A percentile compares a stretch with the other conserved stretches of the same genome.
phyloP scores from a whole-genome alignment of 2,888 invertebrate species.

The Ferdinandea cuprea region DNA sequence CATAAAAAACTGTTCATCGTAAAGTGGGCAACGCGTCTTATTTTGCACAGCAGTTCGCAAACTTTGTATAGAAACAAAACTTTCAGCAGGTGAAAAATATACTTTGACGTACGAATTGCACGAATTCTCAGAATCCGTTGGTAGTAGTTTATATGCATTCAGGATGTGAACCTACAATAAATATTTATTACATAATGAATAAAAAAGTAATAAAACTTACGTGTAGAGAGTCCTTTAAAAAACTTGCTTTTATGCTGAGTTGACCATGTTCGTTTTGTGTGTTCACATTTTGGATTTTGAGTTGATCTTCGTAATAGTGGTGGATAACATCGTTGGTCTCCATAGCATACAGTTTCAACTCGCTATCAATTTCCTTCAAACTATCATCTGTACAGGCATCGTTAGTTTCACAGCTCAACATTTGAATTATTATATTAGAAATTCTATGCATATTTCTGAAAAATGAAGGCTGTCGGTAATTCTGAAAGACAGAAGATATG shows the following conservation, averaged over 20 bases:
- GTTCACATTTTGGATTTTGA: background rate
- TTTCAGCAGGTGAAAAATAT: constrained; percentile 2
- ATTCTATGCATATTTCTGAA: background rate
- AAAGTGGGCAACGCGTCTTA: constrained; percentile 20
- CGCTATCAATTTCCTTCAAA: background rate
- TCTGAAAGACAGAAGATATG: background rate
- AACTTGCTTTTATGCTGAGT: constrained; percentile 9
- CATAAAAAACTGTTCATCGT: constrained; percentile 24
- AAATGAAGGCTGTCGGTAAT: background rate
- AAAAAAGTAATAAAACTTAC: background rate
- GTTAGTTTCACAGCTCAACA: background rate
- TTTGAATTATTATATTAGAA: background rate
- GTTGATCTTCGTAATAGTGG: constrained; percentile 9
- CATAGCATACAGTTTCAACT: constrained; percentile 3
- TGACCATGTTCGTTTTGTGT: constrained; percentile 19
- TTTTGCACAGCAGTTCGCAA: constrained; percentile 4
- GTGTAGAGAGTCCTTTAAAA: background rate
- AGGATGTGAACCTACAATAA: constrained; percentile 20
- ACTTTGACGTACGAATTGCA: constrained; percentile 32
- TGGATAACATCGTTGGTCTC: constrained; percentile 14
- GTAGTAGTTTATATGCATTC: constrained; percentile 19
- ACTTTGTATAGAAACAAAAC: background rate
- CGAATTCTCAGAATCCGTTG: constrained; percentile 5
- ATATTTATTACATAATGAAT: background rate
- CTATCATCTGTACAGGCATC: background rate